A percentile compares a stretch with the other conserved stretches of the same genome.
phyloP scores from a whole-genome alignment of 37 sponge, comb jelly and placozoan species.

The Aplysina aerophoba region DNA sequence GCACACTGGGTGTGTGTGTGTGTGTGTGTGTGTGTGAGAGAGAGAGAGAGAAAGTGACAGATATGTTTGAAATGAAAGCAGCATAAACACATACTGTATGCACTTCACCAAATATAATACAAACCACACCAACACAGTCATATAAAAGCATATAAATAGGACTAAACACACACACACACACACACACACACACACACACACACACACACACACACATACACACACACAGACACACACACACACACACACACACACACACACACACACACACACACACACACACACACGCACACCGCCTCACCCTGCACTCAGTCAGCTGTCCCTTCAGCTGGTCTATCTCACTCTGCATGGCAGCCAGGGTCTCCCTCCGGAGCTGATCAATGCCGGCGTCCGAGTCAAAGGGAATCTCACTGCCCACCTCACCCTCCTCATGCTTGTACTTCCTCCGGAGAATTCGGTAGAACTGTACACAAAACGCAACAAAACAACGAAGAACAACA shows the following conservation, averaged over 20 bases:
- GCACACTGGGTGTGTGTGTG: too few species aligned
- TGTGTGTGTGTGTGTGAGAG: too few species aligned
- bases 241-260: constrained; percentile 38
- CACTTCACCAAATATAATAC: too few species aligned
- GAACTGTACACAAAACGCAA: too few species aligned
- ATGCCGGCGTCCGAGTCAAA: not conserved
- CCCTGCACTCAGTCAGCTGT: constrained; percentile 11
- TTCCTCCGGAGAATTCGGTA: not conserved
- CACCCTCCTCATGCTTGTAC: too few species aligned
- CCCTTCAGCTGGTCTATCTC: not conserved
- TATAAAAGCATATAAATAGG: not conserved
- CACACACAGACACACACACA: not conserved
- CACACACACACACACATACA: not conserved
- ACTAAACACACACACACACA: not conserved
- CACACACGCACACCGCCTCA: too few species aligned
- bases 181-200: not conserved
- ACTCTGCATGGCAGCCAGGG: constrained; percentile 19
- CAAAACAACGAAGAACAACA: too few species aligned
- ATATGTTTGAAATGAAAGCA: too few species aligned
- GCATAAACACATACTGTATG: too few species aligned
- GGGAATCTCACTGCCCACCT: not conserved
- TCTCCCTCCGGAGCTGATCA: not conserved
- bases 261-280: constrained; percentile 5
- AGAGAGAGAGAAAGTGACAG: too few species aligned
- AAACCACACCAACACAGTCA: not conserved